Conservation (phyloP, 2,797 vertebrate species). For the Ptychadena robeensis region DNA sequence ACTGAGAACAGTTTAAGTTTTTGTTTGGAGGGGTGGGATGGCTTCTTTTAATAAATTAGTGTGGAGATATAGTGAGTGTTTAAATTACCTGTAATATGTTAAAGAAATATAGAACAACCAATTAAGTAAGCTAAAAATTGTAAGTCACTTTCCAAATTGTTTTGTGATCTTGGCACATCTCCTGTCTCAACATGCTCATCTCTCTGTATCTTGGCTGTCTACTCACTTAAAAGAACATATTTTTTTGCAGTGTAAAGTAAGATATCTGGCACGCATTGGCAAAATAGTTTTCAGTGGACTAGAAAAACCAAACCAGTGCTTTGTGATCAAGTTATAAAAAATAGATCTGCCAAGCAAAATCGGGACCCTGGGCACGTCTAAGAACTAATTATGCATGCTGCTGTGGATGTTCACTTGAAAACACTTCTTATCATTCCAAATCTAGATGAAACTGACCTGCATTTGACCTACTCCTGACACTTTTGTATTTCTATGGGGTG, state of each 20-base stretch:
- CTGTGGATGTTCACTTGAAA: too few species aligned
- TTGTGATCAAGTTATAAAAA: too few species aligned
- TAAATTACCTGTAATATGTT: conserved; percentile 1
- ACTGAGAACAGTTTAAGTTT: too few species aligned
- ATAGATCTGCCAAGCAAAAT: too few species aligned
- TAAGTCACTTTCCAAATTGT: conserved; percentile 47
- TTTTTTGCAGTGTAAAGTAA: conserved; percentile 14
- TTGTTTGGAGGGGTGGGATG: too few species aligned
- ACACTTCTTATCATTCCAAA: too few species aligned
- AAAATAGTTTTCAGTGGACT: too few species aligned
- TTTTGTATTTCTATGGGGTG: too few species aligned
- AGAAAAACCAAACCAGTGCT: not conserved
- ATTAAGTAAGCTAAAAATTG: conserved; percentile 41
- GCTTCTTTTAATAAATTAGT: conserved; percentile 10
- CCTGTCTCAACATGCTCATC: conserved; percentile 30
- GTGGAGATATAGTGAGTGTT: conserved; percentile 21
- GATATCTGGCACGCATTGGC: not conserved
- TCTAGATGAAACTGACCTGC: too few species aligned
- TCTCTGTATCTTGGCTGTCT: conserved; percentile 40
- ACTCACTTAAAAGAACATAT: conserved; percentile 1
- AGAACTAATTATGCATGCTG: too few species aligned
- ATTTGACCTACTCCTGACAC: too few species aligned
- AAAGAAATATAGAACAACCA: conserved; percentile 22
- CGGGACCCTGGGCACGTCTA: too few species aligned
- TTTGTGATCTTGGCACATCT: conserved; percentile 47